Percentiles rank a stretch among this genome's conserved stretches.
These are phyloP conservation scores for Dendroctonus valens DNA, from an alignment of 1,140 invertebrate species.

Conservation along the genomic window DNA sequence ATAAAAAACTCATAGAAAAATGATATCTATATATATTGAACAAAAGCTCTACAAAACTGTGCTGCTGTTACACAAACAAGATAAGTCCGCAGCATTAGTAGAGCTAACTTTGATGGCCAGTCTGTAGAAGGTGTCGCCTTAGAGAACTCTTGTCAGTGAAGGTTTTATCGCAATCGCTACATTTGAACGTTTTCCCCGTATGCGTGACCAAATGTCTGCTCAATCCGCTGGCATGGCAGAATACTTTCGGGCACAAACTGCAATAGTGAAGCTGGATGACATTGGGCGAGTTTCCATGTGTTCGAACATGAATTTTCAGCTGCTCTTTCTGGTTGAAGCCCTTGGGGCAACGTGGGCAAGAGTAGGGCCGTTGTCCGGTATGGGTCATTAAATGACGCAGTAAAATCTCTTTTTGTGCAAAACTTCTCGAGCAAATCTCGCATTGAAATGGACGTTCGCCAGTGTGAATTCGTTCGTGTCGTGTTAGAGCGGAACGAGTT, in stretches of 20 bases:
- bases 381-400: conserved; percentile 83
- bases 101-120: conserved; percentile 15
- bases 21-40: background rate
- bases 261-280: conserved; percentile 65
- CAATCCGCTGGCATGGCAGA: conserved; percentile 66
- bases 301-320: conserved; percentile 61
- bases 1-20: too few relatives aligned
- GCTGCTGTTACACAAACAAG: too few relatives aligned
- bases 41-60: background rate
- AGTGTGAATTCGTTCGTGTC: conserved; percentile 76
- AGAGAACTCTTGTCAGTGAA: conserved; percentile 71
- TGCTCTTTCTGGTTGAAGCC: conserved; percentile 71
- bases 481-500: conserved; percentile 71
- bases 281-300: conserved; percentile 59
- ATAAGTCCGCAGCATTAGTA: background rate
- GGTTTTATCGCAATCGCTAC: conserved; percentile 64
- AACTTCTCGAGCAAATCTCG: conserved; percentile 67
- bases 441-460: conserved; percentile 77
- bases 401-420: conserved; percentile 78
- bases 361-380: conserved; percentile 78
- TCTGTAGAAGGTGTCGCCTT: conserved; percentile 55
- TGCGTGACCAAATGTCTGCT: conserved; percentile 71
- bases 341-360: conserved; percentile 72
- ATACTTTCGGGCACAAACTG: conserved; percentile 65
- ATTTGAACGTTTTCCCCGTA: conserved; percentile 64